Evolutionary conservation across 2,888 invertebrate species (phyloP), one percentile per base, ranked within the genome.

Genomic region (Drosophila phalerata): DNA sequence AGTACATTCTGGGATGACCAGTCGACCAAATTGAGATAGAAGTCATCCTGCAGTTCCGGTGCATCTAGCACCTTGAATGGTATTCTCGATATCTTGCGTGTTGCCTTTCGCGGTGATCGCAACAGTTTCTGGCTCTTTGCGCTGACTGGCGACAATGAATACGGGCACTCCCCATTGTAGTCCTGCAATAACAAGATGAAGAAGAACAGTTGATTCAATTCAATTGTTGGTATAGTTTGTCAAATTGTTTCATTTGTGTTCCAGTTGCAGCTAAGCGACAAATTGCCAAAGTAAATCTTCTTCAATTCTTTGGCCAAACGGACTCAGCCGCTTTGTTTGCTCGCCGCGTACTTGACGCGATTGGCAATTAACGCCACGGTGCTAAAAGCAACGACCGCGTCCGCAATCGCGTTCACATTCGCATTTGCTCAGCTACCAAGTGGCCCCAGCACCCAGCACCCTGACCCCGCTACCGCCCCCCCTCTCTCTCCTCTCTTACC

Each of bases 1-100:
- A 99, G 95, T 37, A 99, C 98, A 93, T 99, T 99, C 93, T 98
- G 98, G 56, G 98, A 97, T 5, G 99, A 99, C 99, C 99, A 99
- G 93, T 99, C 99, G 37, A 99, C 99, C 73, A 99, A 94, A 93
- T 99, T 99, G 81, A 99, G 93, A 92, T 99, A 99, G 94, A 99
- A 99, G 93, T 99, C 99, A 93, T 99, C 99, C 93, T 99, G 92
- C 64, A 93, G 78, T 66, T 92, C 92, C 17, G 92, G 92, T 25
- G 92, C 92, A 83, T 92, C 92, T 71, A 92, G 82, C 61, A 92
- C 92, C 94, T 99, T 99, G 93, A 99, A 99, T 2, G 99, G 99
- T 92, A 99, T 98, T 92, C 99, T 95, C 2, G 99, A 98, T 84
- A 99, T 99, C 94, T 99, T 99, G 75, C 99, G 93, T 1, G 98